These are phyloP conservation scores for Gouania willdenowi DNA, from an alignment of 2,797 vertebrate species.

Conservation along the genomic window DNA sequence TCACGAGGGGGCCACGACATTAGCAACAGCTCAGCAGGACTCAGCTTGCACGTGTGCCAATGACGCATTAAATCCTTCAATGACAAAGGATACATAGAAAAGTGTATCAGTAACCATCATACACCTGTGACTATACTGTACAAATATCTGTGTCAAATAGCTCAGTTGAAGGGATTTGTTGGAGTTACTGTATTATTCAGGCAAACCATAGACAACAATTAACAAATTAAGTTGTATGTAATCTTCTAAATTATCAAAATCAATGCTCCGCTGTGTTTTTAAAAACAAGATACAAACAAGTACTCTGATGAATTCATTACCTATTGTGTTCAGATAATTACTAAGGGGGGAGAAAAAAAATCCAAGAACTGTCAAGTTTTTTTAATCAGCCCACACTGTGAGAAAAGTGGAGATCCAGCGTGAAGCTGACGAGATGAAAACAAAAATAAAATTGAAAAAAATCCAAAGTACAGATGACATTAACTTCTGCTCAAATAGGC, in stretches of 20 bases:
- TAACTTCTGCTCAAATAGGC: slow-evolving; percentile 63
- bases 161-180: too few relatives aligned
- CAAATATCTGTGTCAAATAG: too few relatives aligned
- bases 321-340: too few relatives aligned
- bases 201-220: too few relatives aligned
- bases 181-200: too few relatives aligned
- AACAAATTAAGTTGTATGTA: too few relatives aligned
- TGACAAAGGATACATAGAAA: slow-evolving; percentile 72
- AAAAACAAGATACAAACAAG: slow-evolving; percentile 2
- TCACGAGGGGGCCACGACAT: slow-evolving; percentile 71
- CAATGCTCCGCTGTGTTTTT: not conserved
- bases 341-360: slow-evolving; percentile 10
- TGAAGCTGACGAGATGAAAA: slow-evolving; percentile 43
- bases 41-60: slow-evolving; percentile 63
- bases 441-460: slow-evolving; percentile 38
- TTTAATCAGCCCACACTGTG: slow-evolving; percentile 52
- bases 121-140: slow-evolving; percentile 28
- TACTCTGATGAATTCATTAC: too few relatives aligned
- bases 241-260: not conserved
- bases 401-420: slow-evolving; percentile 44
- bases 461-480: slow-evolving; percentile 57
- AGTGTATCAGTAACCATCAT: slow-evolving; percentile 48
- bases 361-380: slow-evolving; percentile 32
- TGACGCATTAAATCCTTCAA: slow-evolving; percentile 73
- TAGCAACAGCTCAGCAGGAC: slow-evolving; percentile 75